Evolutionary conservation across 2,888 invertebrate species (phyloP).

Genomic region (Geophilus truncorum): DNA sequence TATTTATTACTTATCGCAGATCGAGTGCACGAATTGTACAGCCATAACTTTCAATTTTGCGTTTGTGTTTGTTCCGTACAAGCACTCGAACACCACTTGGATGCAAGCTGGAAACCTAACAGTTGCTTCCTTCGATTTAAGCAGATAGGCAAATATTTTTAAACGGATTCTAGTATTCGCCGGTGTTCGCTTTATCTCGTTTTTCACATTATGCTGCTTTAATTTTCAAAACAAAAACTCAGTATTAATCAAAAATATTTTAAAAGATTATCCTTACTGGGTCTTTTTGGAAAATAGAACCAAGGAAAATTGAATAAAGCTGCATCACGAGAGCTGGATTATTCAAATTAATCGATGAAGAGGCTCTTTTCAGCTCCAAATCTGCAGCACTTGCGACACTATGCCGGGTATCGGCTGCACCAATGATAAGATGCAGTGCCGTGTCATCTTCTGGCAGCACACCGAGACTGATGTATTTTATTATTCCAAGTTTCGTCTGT

Average conservation of each 20-base stretch:
- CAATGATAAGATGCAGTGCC: slow-evolving; percentile 71
- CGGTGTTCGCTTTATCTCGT: slow-evolving; percentile 67
- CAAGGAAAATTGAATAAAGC: slow-evolving; percentile 73
- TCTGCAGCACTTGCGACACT: slow-evolving; percentile 84
- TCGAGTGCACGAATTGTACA: slow-evolving; percentile 72
- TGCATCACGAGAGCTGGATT: slow-evolving; percentile 63
- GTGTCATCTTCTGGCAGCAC: slow-evolving; percentile 69
- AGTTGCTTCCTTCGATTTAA: slow-evolving; percentile 54
- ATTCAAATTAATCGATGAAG: slow-evolving; percentile 61
- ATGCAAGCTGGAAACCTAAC: slow-evolving; percentile 64
- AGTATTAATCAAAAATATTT: not conserved
- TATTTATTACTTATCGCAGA: slow-evolving; percentile 76
- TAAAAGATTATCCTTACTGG: slow-evolving; percentile 40
- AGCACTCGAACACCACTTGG: slow-evolving; percentile 80
- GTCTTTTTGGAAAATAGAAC: slow-evolving; percentile 57
- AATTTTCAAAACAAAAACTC: not conserved
- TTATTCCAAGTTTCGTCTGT: slow-evolving; percentile 70
- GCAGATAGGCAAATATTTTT: slow-evolving; percentile 76
- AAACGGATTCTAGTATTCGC: slow-evolving; percentile 77
- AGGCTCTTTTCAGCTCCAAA: slow-evolving; percentile 67
- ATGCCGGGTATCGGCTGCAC: slow-evolving; percentile 75
- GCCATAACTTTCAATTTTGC: slow-evolving; percentile 73
- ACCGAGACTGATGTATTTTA: slow-evolving; percentile 74
- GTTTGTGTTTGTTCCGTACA: slow-evolving; percentile 79
- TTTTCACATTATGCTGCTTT: slow-evolving; percentile 41